phyloP scores from a whole-genome alignment of 2,113 vertebrate species.

The Upupa epops region DNA sequence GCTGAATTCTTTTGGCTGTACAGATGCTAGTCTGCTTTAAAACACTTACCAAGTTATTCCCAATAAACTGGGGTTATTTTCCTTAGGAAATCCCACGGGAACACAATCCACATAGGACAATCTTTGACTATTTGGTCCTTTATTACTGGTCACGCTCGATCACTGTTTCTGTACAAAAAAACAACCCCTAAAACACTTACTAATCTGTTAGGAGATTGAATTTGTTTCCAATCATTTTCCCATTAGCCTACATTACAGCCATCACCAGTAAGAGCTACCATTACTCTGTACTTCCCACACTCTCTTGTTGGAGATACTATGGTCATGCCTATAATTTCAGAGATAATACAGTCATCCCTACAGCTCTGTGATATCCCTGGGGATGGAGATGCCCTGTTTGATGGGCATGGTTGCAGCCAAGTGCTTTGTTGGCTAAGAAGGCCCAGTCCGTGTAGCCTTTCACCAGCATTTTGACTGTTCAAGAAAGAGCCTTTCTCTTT shows the following conservation, averaged over 20 bases:
- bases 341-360: background rate
- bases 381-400: background rate
- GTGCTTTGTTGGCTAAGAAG: background rate
- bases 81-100: background rate
- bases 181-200: background rate
- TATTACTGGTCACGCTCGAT: background rate
- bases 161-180: background rate
- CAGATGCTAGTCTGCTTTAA: background rate
- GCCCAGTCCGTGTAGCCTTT: background rate
- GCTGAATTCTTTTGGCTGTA: background rate
- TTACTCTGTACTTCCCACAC: conserved; percentile 34
- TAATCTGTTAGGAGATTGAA: background rate
- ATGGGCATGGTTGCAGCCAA: background rate
- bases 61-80: background rate
- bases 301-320: background rate
- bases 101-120: background rate
- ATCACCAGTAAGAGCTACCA: conserved; percentile 41
- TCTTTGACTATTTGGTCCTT: background rate
- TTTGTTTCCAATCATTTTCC: background rate
- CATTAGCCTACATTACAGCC: conserved; percentile 58
- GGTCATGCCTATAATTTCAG: background rate
- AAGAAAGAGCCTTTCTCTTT: background rate
- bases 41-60: background rate
- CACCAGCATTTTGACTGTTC: background rate
- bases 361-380: background rate